These are phyloP conservation scores for Salminus brasiliensis DNA, from an alignment of 2,113 vertebrate genomes.

Conservation along the genomic window DNA sequence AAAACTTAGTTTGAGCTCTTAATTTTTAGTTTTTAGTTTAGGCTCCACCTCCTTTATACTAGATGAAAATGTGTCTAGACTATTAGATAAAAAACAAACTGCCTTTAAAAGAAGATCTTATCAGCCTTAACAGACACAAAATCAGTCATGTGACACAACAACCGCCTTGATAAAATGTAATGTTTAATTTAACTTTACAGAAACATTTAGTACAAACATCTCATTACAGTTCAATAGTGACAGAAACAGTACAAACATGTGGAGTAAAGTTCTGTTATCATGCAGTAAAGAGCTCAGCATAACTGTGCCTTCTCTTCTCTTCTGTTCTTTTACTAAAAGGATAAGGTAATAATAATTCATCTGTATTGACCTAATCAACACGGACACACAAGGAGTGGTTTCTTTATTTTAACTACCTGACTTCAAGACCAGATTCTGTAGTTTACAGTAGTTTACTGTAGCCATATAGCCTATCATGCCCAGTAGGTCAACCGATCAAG, in stretches of 20 bases:
- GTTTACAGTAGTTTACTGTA: background rate
- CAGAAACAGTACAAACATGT: background rate
- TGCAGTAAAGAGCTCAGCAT: background rate
- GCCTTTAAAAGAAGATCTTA: too few species aligned
- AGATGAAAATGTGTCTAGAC: too few species aligned
- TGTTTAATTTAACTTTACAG: slow-evolving; percentile 5
- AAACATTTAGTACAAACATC: background rate
- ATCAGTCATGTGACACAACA: background rate
- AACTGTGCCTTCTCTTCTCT: background rate
- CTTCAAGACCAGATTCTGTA: background rate
- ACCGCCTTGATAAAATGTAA: background rate
- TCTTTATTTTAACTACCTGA: background rate
- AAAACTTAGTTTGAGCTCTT: too few species aligned
- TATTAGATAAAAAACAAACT: too few species aligned
- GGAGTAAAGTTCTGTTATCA: background rate
- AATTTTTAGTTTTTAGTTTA: too few species aligned
- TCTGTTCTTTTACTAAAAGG: background rate
- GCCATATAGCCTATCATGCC: background rate
- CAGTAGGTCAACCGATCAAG: background rate
- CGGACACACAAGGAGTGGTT: background rate
- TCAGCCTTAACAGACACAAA: too few species aligned
- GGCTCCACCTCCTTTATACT: too few species aligned
- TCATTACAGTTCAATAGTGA: background rate
- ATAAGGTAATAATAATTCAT: background rate
- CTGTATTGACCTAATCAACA: background rate